Evolutionary conservation across 2,888 invertebrate genomes (phyloP).

Genomic region (Halictus quadricinctus): DNA sequence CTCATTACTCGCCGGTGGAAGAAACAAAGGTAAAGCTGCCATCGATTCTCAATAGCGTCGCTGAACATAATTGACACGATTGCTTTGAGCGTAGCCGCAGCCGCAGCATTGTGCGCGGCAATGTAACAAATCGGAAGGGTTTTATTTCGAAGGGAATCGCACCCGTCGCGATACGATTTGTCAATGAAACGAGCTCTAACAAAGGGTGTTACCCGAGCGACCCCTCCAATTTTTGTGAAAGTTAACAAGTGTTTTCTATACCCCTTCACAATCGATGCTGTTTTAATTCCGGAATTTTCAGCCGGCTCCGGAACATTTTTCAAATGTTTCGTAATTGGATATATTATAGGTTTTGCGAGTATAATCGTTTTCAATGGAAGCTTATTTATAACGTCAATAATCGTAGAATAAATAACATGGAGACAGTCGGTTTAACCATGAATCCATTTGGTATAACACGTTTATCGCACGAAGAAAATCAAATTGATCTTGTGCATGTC

Average conservation of each 20-base stretch:
- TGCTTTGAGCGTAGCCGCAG: not conserved
- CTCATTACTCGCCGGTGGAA: not conserved
- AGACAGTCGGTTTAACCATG: not conserved
- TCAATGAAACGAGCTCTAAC: not conserved
- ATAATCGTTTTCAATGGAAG: not conserved
- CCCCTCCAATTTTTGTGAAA: not conserved
- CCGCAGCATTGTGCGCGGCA: not conserved
- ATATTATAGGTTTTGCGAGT: not conserved
- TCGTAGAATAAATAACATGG: not conserved
- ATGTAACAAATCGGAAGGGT: conserved; percentile 10
- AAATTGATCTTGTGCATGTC: too few species aligned
- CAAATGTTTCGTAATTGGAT: not conserved
- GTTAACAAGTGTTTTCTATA: not conserved
- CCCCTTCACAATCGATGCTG: not conserved
- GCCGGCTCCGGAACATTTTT: not conserved
- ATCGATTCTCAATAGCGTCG: conserved; percentile 11
- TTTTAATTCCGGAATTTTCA: not conserved
- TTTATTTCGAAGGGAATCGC: conserved; percentile 12
- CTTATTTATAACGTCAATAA: not conserved
- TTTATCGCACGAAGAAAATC: too few species aligned
- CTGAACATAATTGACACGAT: conserved; percentile 3
- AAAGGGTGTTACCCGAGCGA: not conserved
- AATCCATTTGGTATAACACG: not conserved
- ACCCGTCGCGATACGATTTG: not conserved
- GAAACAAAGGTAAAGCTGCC: not conserved